Evolutionary conservation across 1,140 invertebrate genomes (phyloP).

Genomic region (Leptinotarsa lineolata): DNA sequence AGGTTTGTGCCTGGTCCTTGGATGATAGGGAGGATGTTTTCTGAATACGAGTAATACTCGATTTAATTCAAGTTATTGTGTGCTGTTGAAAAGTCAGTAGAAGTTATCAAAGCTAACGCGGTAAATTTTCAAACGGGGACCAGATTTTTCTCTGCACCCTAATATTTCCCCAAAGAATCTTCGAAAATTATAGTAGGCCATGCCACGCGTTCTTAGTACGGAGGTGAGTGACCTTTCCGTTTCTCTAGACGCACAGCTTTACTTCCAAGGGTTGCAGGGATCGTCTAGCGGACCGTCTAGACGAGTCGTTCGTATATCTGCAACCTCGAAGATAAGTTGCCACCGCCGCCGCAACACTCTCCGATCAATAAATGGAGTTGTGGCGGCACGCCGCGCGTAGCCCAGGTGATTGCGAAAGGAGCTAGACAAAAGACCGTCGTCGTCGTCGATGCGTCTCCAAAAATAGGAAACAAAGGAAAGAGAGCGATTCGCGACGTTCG

Average conservation of each 20-base stretch:
- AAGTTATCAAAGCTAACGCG: no score
- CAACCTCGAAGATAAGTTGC: constrained; percentile 23
- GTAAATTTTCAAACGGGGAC: no score
- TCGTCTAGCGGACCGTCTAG: constrained; percentile 26
- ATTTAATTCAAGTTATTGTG: no score
- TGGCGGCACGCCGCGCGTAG: constrained; percentile 1
- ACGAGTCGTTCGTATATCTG: constrained; percentile 10
- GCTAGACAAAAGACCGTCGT: constrained; percentile 6
- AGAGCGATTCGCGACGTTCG: no score
- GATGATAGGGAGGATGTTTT: no score
- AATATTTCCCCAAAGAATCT: background rate
- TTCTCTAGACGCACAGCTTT: constrained; percentile 13
- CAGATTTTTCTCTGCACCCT: no score
- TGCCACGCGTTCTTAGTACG: background rate
- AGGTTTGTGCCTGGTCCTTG: no score
- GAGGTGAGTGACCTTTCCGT: constrained; percentile 16
- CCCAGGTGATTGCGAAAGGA: constrained; percentile 16
- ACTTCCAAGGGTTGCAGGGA: constrained; percentile 27
- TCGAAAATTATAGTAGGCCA: background rate
- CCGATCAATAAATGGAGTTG: constrained; percentile 6
- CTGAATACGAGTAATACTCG: no score
- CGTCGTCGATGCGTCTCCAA: background rate
- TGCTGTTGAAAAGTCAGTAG: no score
- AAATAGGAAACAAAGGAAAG: background rate
- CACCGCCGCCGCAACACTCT: constrained; percentile 5